Base-by-base conservation (phyloP, 2,888 invertebrate species). In the Cantharis lateralis region DNA sequence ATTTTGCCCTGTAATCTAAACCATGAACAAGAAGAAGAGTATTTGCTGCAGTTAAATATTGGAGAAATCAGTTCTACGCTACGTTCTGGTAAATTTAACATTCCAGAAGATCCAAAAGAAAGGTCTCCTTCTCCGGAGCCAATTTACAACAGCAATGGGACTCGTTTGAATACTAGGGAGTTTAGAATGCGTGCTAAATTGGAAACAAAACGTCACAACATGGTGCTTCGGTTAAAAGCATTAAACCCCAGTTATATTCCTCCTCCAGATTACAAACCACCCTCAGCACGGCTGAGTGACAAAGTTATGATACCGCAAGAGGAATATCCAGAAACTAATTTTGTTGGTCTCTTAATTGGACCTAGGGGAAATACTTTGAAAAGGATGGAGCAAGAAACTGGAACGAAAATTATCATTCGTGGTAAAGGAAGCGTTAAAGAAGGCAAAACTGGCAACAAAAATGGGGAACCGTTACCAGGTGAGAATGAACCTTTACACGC, bases 101-200 rank as follows among this genome's bases (percentile, higher is more conserved):
- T 99, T 90, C 94, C 98, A 84, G 91, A 95, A 90, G 98, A 98
- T 92, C 95, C 97, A 87, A 98, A 98, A 91, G 98, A 98, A 95
- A 98, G 99, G 98, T 99, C 99, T 3, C 99, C 99, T 78, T 99
- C 99, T 18, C 99, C 99, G 13, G 99, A 99, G 90, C 99, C 99
- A 20, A 98, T 99, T 88, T 99, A 99, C 90, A 98, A 98, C 89
- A 96, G 97, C 88, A 98, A 99, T 92, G 99, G 99, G 86, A 99
- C 99, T 91, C 92, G 99, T 86, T 91, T 99, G 90, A 99, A 99
- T 90, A 99, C 99, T 26, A 92, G 99, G 84, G 99, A 99, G 89
- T 98, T 98, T 89, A 93, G 99, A 82, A 98, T 98, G 76, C 91
- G 99, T 79, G 96, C 98, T 89, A 95, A 96, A 86, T 90, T 99